Percentiles rank a stretch among this genome's conserved stretches.
Evolutionary conservation across 2,797 vertebrate species (phyloP).

Genomic region (Galago senegalensis): DNA sequence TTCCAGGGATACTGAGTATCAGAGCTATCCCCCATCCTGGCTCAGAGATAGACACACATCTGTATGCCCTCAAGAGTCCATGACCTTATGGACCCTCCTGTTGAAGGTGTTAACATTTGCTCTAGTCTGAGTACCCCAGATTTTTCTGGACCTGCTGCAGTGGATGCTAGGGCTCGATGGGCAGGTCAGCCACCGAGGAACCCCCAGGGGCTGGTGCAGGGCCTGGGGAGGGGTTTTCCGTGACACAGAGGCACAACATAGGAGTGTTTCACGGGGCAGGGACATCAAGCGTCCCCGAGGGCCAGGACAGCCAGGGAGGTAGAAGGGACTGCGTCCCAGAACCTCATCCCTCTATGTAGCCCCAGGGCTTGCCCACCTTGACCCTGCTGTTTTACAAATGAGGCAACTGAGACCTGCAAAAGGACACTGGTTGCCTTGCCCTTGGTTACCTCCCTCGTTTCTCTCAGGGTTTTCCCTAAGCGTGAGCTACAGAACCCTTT

Average conservation of each 20-base stretch:
- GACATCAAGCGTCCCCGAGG: accelerated
- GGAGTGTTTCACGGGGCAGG: neutral
- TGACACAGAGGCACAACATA: neutral
- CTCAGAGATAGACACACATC: neutral
- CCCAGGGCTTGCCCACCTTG: neutral
- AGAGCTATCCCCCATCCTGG: neutral
- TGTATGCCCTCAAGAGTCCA: neutral
- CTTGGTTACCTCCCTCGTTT: neutral
- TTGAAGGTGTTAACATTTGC: neutral
- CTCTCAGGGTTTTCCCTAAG: neutral
- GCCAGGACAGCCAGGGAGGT: neutral
- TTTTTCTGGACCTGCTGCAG: neutral
- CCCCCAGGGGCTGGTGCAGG: neutral
- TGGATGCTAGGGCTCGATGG: neutral
- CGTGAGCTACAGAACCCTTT: neutral
- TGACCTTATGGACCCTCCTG: neutral
- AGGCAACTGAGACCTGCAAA: neutral
- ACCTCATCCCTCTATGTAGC: neutral
- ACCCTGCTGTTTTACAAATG: neutral
- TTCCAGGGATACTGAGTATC: neutral
- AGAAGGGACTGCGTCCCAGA: neutral
- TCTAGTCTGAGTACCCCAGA: neutral
- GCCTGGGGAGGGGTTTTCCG: accelerated
- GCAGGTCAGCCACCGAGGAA: neutral
- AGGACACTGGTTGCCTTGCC: neutral